A percentile compares a stretch with the other conserved stretches of the same genome.
Evolutionary conservation across 2,888 invertebrate species (phyloP).

Genomic region (Erebia aethiops): DNA sequence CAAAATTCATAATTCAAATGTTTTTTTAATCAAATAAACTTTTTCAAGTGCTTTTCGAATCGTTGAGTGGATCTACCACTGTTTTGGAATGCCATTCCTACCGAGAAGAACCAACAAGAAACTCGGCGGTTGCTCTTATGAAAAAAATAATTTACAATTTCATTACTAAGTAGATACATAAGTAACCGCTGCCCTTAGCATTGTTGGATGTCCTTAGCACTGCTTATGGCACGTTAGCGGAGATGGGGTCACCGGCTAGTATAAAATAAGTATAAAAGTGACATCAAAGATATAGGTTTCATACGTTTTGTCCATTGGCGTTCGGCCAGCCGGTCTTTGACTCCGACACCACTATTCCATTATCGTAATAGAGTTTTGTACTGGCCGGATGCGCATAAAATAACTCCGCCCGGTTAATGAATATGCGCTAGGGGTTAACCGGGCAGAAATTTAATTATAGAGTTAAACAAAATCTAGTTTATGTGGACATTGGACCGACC

Average conservation of each 20-base stretch:
- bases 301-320: slow-evolving; percentile 57
- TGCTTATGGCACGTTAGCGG: not conserved
- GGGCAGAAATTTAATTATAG: slow-evolving; percentile 12
- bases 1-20: too few species aligned
- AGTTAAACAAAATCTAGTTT: slow-evolving; percentile 2
- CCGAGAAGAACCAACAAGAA: too few species aligned
- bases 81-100: too few species aligned
- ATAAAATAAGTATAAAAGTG: slow-evolving; percentile 21
- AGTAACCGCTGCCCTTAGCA: too few species aligned
- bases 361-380: slow-evolving; percentile 63
- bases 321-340: slow-evolving; percentile 62
- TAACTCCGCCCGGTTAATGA: slow-evolving; percentile 56
- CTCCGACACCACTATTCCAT: slow-evolving; percentile 70
- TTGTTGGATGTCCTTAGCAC: too few species aligned
- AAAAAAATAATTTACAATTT: not conserved
- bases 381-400: slow-evolving; percentile 52
- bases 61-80: too few species aligned
- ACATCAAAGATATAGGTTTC: slow-evolving; percentile 36
- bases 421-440: slow-evolving; percentile 44
- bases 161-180: too few species aligned
- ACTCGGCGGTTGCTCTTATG: not conserved
- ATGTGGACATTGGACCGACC: not conserved
- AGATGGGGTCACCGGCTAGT: not conserved
- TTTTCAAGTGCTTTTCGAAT: too few species aligned
- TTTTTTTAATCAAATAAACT: too few species aligned